These are phyloP conservation scores for Nylanderia fulva DNA, from an alignment of 1,140 invertebrate genomes.

Conservation along the genomic window DNA sequence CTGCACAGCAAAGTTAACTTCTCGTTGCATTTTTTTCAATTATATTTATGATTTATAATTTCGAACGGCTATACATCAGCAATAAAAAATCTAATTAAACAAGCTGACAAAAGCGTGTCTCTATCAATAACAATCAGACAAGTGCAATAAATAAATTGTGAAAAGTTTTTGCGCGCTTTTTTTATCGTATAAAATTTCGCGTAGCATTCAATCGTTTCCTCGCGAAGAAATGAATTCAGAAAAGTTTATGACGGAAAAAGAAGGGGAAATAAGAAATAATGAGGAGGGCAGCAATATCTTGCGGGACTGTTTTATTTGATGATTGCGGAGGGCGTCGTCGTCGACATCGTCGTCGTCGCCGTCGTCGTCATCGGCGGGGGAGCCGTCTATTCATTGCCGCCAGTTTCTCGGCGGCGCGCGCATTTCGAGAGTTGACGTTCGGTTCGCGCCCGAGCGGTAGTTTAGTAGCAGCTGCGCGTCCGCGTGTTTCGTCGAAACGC, in stretches of 20 bases:
- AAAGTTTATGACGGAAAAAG: not conserved
- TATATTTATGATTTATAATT: too few relatives aligned
- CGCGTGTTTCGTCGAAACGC: slow-evolving; percentile 59
- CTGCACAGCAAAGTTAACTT: too few relatives aligned
- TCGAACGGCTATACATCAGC: too few relatives aligned
- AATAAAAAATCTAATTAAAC: too few relatives aligned
- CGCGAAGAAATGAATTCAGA: not conserved
- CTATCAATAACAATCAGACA: too few relatives aligned
- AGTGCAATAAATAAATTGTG: too few relatives aligned
- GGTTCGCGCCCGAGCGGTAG: slow-evolving; percentile 61
- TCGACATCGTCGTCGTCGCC: not conserved
- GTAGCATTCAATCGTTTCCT: too few relatives aligned
- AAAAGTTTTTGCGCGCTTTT: too few relatives aligned
- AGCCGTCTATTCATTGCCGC: slow-evolving; percentile 10
- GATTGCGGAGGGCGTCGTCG: not conserved
- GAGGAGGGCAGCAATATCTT: not conserved
- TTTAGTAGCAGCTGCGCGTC: slow-evolving; percentile 69
- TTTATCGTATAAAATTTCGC: too few relatives aligned
- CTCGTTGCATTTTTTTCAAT: too few relatives aligned
- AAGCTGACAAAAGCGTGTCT: too few relatives aligned
- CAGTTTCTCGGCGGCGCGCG: slow-evolving; percentile 64
- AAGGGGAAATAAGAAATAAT: too few relatives aligned
- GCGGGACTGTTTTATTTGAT: not conserved
- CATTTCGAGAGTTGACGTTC: slow-evolving; percentile 74
- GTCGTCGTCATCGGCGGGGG: slow-evolving; percentile 3